phyloP scores from a whole-genome alignment of 2,797 vertebrate genomes.

The Vultur gryphus region DNA sequence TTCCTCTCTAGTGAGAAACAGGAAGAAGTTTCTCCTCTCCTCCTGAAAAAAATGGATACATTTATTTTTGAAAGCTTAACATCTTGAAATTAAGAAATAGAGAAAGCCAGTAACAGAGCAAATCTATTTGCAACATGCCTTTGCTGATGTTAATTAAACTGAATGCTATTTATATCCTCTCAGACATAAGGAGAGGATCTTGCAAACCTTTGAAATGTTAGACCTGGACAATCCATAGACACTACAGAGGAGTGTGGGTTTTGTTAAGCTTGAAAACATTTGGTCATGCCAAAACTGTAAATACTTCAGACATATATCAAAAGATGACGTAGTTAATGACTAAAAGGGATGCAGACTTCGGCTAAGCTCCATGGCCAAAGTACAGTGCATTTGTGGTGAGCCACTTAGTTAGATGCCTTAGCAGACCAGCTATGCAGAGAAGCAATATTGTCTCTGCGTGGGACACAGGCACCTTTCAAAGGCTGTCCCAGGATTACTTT shows the following conservation, averaged over 20 bases:
- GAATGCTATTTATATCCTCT: not conserved
- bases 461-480: not conserved
- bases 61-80: not conserved
- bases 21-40: not conserved
- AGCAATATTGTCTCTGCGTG: not conserved
- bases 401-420: not conserved
- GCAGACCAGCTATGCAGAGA: not conserved
- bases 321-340: not conserved
- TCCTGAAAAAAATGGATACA: not conserved
- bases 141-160: not conserved
- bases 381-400: not conserved
- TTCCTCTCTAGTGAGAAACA: not conserved
- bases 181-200: not conserved
- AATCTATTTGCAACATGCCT: not conserved
- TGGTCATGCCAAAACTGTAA: not conserved
- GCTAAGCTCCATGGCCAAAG: not conserved
- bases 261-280: constrained; percentile 1
- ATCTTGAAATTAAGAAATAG: not conserved
- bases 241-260: not conserved
- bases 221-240: not conserved
- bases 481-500: not conserved
- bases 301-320: not conserved
- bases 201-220: constrained; percentile 20
- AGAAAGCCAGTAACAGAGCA: not conserved
- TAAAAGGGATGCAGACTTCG: not conserved